phyloP scores from a whole-genome alignment of 2,888 invertebrate genomes.

The Entomobrya multifasciata region DNA sequence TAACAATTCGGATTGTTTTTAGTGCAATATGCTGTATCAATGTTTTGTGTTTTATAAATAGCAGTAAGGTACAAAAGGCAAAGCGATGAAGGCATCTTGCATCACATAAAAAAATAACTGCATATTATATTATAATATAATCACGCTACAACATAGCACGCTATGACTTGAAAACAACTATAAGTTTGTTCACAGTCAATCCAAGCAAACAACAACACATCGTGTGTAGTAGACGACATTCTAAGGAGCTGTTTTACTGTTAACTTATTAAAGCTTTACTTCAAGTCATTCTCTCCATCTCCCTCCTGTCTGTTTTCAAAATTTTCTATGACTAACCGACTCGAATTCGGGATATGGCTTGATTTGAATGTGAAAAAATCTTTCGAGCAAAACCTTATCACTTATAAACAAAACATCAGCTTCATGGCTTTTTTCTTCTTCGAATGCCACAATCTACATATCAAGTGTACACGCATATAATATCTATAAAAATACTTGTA shows the following conservation, averaged over 20 bases:
- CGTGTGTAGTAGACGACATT: slow-evolving; percentile 45
- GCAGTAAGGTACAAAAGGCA: background rate
- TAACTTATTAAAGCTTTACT: slow-evolving; percentile 48
- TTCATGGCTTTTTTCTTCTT: no score
- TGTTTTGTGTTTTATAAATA: background rate
- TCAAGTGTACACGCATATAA: no score
- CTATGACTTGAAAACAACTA: slow-evolving; percentile 50
- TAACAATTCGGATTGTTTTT: slow-evolving; percentile 19
- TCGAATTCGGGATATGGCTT: background rate
- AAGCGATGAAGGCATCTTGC: background rate
- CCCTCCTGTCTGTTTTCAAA: slow-evolving; percentile 1
- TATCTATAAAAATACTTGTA: no score
- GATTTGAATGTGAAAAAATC: slow-evolving; percentile 16
- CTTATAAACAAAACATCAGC: slow-evolving; percentile 22
- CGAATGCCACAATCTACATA: no score
- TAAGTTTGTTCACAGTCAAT: slow-evolving; percentile 10
- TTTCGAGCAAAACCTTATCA: slow-evolving; percentile 18
- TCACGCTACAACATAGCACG: no score
- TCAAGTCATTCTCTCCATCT: background rate
- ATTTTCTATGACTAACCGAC: slow-evolving; percentile 4
- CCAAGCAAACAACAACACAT: background rate
- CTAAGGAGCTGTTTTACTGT: slow-evolving; percentile 53
- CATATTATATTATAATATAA: background rate
- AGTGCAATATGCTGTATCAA: background rate
- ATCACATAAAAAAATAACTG: slow-evolving; percentile 11